Percentiles rank a stretch among this genome's conserved stretches.
phyloP scores from a whole-genome alignment of 1,140 invertebrate genomes.

The Harpegnathos saltator region DNA sequence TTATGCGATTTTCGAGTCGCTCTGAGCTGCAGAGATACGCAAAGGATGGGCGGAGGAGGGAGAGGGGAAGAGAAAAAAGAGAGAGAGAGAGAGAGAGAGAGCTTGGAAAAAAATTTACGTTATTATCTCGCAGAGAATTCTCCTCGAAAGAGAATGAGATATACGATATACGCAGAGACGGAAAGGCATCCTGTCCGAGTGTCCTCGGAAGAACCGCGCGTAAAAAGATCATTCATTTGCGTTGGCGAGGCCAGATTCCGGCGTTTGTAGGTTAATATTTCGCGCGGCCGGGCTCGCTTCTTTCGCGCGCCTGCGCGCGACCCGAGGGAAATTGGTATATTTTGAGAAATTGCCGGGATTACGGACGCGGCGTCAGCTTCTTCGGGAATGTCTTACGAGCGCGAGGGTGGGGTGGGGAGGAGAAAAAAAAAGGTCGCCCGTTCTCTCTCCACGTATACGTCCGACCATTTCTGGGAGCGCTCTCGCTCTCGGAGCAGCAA shows the following conservation, averaged over 20 bases:
- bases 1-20: background rate
- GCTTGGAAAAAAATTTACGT: background rate
- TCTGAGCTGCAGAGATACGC: no score
- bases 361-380: constrained; percentile 14
- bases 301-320: background rate
- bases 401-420: no score
- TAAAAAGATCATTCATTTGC: constrained; percentile 32
- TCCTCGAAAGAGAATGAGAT: background rate
- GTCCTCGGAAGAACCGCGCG: background rate
- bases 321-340: constrained; percentile 1
- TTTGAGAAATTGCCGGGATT: constrained; percentile 44
- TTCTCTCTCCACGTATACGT: background rate
- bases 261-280: constrained; percentile 22
- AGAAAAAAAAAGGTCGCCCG: constrained; percentile 5
- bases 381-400: constrained; percentile 24
- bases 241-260: background rate
- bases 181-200: background rate
- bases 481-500: constrained; percentile 40
- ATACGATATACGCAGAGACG: background rate
- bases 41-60: no score
- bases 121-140: background rate
- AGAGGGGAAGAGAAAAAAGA: no score
- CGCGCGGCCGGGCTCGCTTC: background rate
- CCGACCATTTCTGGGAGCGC: constrained; percentile 45
- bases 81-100: no score